Percentiles rank a stretch among this genome's conserved stretches.
phyloP scores from a whole-genome alignment of 2,113 vertebrate genomes.

The Anseranas semipalmata region DNA sequence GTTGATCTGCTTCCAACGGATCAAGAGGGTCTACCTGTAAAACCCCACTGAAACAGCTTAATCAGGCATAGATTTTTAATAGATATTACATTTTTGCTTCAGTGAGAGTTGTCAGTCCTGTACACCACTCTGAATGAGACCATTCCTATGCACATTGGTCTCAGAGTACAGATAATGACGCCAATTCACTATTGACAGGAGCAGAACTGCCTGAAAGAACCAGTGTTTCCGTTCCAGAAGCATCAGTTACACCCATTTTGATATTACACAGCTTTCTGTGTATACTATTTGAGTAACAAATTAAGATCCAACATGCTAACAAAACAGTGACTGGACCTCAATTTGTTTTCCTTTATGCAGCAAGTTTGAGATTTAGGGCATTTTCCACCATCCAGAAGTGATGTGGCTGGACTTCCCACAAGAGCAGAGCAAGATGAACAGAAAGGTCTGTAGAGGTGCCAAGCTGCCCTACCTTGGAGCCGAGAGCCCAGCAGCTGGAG shows the following conservation, averaged over 20 bases:
- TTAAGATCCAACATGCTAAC: background rate
- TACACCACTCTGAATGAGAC: background rate
- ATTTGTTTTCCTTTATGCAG: background rate
- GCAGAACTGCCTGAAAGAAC: background rate
- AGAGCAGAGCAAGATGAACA: background rate
- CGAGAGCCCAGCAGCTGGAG: background rate
- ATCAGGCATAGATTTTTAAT: background rate
- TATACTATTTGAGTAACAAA: background rate
- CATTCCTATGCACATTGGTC: accelerated
- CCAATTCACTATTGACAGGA: background rate
- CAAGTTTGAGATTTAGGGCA: background rate
- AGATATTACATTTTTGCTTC: background rate
- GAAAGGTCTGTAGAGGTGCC: background rate
- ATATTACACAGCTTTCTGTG: background rate
- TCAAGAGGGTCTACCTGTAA: background rate
- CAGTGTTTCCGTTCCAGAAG: background rate
- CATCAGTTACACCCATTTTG: background rate
- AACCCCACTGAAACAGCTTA: background rate
- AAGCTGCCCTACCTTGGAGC: background rate
- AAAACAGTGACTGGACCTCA: background rate
- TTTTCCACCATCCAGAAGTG: background rate
- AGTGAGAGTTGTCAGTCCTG: background rate
- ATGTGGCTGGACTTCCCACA: background rate
- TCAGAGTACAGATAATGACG: background rate
- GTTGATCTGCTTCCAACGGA: background rate